phyloP scores from a whole-genome alignment of 2,113 vertebrate species.

The Pterocles burchelli region DNA sequence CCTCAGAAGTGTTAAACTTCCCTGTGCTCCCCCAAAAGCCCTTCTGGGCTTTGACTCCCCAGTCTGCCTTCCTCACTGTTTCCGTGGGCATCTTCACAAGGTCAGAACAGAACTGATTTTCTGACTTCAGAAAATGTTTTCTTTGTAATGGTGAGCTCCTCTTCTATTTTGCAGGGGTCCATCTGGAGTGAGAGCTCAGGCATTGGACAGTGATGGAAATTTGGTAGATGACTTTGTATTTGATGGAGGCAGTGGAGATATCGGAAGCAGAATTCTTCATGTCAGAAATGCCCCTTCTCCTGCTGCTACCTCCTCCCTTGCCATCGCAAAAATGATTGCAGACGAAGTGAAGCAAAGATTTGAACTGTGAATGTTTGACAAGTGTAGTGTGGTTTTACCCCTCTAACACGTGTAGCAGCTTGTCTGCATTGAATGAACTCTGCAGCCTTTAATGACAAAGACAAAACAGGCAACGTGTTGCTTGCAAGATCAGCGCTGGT shows the following conservation, averaged over 20 bases:
- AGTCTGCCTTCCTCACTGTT: not conserved
- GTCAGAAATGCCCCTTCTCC: constrained; percentile 96
- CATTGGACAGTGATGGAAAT: constrained; percentile 86
- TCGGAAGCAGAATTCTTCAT: constrained; percentile 87
- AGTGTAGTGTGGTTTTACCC: fast-evolving
- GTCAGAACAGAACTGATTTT: not conserved
- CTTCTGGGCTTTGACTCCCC: not conserved
- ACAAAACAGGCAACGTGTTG: not conserved
- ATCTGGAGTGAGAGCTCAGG: constrained; percentile 91
- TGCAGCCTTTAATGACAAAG: not conserved
- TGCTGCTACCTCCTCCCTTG: constrained; percentile 93
- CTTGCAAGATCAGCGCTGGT: not conserved
- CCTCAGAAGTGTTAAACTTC: not conserved
- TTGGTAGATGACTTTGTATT: constrained; percentile 97
- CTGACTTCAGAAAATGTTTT: fast-evolving
- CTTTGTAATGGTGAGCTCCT: not conserved
- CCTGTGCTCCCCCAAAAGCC: not conserved
- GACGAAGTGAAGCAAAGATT: constrained; percentile 86
- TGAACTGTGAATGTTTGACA: constrained; percentile 51
- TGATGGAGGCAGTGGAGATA: constrained; percentile 84
- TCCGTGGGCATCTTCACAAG: not conserved
- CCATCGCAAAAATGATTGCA: constrained; percentile 89
- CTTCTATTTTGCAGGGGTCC: constrained; percentile 82
- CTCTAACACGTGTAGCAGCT: not conserved
- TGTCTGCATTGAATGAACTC: not conserved